These are phyloP conservation scores for Drosophila tripunctata DNA, from an alignment of 2,888 invertebrate species.

Conservation along the genomic window DNA sequence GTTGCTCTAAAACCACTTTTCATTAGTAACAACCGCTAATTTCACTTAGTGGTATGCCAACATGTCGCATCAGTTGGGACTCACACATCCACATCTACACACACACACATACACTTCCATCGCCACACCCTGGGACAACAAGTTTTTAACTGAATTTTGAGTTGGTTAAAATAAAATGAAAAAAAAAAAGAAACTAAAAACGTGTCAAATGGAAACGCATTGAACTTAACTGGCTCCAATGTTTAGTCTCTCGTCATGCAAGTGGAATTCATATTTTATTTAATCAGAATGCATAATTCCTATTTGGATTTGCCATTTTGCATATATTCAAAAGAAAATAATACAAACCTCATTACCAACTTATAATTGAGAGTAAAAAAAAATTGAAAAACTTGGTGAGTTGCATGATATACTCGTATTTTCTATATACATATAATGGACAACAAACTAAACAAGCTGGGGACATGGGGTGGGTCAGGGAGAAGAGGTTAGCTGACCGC, in stretches of 20 bases:
- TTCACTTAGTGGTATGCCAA: slow-evolving; percentile 73
- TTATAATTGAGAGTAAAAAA: slow-evolving; percentile 14
- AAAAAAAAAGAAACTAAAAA: slow-evolving; percentile 12
- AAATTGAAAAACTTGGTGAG: neutral
- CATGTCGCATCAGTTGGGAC: slow-evolving; percentile 59
- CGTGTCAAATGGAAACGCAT: neutral
- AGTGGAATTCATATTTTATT: neutral
- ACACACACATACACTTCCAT: neutral
- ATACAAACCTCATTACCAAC: slow-evolving; percentile 7
- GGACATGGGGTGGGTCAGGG: neutral
- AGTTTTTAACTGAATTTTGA: slow-evolving; percentile 58
- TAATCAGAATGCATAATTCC: neutral
- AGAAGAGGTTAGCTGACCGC: slow-evolving; percentile 12
- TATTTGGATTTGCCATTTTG: neutral
- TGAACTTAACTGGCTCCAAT: slow-evolving; percentile 1
- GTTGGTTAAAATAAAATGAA: neutral
- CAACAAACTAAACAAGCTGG: slow-evolving; percentile 23
- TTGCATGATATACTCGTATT: slow-evolving; percentile 20
- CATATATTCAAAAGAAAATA: neutral
- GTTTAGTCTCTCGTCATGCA: neutral
- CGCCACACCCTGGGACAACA: slow-evolving; percentile 16
- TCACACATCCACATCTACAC: slow-evolving; percentile 6
- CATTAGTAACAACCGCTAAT: slow-evolving; percentile 79
- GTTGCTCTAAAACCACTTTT: slow-evolving; percentile 64
- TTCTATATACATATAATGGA: slow-evolving; percentile 54